These are phyloP conservation scores for Drosophila subquinaria DNA, from an alignment of 2,888 invertebrate genomes.

Conservation along the genomic window DNA sequence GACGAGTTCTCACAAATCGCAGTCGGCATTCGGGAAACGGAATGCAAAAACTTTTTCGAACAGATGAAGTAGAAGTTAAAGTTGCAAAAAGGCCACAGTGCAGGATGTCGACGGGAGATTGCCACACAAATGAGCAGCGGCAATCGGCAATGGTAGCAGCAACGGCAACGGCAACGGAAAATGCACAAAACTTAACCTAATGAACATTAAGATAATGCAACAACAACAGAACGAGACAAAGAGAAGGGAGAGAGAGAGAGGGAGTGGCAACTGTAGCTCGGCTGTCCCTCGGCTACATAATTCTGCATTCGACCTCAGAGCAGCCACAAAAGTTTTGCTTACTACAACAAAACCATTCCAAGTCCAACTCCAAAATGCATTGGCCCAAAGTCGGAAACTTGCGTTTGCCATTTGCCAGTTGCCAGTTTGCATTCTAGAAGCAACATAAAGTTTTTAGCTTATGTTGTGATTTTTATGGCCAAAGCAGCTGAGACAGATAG, in stretches of 20 bases:
- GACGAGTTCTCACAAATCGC: conserved; percentile 59
- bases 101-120: conserved; percentile 76
- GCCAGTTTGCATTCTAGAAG: conserved; percentile 73
- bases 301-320: conserved; percentile 72
- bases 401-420: conserved; percentile 77
- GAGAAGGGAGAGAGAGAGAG: neutral
- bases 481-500: conserved; percentile 13
- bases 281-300: conserved; percentile 53
- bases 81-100: conserved; percentile 47
- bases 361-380: conserved; percentile 64
- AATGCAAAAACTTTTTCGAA: conserved; percentile 63
- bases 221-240: conserved; percentile 43
- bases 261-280: neutral
- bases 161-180: conserved; percentile 58
- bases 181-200: conserved; percentile 82
- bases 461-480: conserved; percentile 80
- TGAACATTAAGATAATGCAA: conserved; percentile 83
- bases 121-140: conserved; percentile 74
- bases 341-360: conserved; percentile 39
- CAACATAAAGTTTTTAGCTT: conserved; percentile 79
- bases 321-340: conserved; percentile 76
- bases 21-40: conserved; percentile 60
- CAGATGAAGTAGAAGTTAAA: conserved; percentile 58
- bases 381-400: conserved; percentile 71
- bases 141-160: conserved; percentile 40